phyloP scores from a whole-genome alignment of 2,888 invertebrate species.

The Nemotelus pantherinus region DNA sequence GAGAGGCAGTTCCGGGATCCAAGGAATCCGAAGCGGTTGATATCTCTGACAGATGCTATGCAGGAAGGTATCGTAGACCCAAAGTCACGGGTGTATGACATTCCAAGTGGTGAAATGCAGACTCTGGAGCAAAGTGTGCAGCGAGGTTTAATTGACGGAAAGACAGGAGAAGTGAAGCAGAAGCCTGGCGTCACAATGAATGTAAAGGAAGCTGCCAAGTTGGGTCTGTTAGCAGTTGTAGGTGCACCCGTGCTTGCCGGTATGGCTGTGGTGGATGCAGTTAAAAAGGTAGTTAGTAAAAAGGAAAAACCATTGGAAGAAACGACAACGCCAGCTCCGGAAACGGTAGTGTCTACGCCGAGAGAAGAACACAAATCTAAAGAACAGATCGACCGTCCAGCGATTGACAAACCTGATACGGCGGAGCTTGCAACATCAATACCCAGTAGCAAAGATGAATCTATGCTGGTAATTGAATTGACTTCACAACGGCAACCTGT shows the following conservation, averaged over 20 bases:
- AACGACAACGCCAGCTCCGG: too few species aligned
- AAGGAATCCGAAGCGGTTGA: slow-evolving; percentile 69
- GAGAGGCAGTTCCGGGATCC: slow-evolving; percentile 76
- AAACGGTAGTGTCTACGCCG: too few species aligned
- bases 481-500: too few species aligned
- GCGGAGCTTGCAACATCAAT: too few species aligned
- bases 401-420: too few species aligned
- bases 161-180: slow-evolving; percentile 74
- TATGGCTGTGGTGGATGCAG: slow-evolving; percentile 83
- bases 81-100: slow-evolving; percentile 78
- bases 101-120: slow-evolving; percentile 74
- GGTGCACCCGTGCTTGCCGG: slow-evolving; percentile 91
- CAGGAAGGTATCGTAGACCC: slow-evolving; percentile 77
- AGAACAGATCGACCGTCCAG: too few species aligned
- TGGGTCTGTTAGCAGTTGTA: slow-evolving; percentile 86
- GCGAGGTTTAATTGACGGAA: slow-evolving; percentile 77
- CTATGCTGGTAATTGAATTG: too few species aligned
- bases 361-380: too few species aligned
- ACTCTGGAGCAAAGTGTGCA: slow-evolving; percentile 79
- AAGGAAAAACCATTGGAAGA: slow-evolving; percentile 48
- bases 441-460: too few species aligned
- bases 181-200: slow-evolving; percentile 71
- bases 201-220: slow-evolving; percentile 79
- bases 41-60: slow-evolving; percentile 79
- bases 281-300: slow-evolving; percentile 68